These are phyloP conservation scores for Oryzias woworae DNA, from an alignment of 2,113 vertebrate species.

Conservation along the genomic window DNA sequence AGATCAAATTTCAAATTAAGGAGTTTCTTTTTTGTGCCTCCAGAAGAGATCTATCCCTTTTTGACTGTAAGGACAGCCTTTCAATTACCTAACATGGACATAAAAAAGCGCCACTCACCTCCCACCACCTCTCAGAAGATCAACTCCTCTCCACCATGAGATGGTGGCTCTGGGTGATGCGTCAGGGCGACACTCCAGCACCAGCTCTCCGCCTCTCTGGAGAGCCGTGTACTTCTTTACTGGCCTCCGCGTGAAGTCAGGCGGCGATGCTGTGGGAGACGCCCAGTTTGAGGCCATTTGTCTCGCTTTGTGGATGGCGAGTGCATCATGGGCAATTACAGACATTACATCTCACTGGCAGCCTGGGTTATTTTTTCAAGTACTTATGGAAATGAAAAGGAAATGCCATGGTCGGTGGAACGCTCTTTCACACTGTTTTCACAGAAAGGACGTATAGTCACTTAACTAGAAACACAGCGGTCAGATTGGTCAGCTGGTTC, in stretches of 20 bases:
- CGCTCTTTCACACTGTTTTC: too few relatives aligned
- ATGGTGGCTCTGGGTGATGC: conserved; percentile 84
- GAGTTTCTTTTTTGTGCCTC: too few relatives aligned
- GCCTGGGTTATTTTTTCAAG: conserved; percentile 29
- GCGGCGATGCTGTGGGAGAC: conserved; percentile 79
- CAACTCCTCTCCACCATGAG: conserved; percentile 80
- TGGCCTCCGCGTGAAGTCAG: conserved; percentile 83
- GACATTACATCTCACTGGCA: conserved; percentile 29
- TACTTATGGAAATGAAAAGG: conserved; percentile 42
- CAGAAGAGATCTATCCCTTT: too few relatives aligned
- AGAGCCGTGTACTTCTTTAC: conserved; percentile 81
- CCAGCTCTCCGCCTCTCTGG: conserved; percentile 83
- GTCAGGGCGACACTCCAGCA: conserved; percentile 80
- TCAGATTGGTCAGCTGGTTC: too few relatives aligned
- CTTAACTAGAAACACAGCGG: too few relatives aligned
- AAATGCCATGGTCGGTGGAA: not conserved
- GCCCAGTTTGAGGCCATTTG: conserved; percentile 21
- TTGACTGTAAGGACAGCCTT: too few relatives aligned
- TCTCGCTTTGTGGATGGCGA: conserved; percentile 22
- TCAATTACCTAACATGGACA: too few relatives aligned
- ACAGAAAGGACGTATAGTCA: too few relatives aligned
- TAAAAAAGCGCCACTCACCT: conserved; percentile 72
- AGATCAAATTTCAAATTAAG: too few relatives aligned
- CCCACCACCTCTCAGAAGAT: conserved; percentile 74
- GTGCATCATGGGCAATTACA: conserved; percentile 39